These are phyloP conservation scores for Lemur catta DNA, from an alignment of 2,797 vertebrate genomes.

Conservation along the genomic window DNA sequence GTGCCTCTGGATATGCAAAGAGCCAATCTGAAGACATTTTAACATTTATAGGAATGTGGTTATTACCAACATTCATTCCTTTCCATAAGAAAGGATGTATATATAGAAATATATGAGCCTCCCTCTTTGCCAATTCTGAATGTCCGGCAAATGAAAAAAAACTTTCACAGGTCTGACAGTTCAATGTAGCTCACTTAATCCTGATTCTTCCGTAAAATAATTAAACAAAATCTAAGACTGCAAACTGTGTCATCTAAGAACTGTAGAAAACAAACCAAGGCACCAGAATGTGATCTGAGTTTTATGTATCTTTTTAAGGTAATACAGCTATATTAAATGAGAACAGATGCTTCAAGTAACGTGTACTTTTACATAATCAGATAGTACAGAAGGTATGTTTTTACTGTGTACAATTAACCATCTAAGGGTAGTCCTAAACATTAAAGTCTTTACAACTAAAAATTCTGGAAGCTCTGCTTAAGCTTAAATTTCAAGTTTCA, in stretches of 20 bases:
- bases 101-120: not conserved
- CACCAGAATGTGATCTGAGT: not conserved
- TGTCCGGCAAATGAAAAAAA: not conserved
- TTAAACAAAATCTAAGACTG: not conserved
- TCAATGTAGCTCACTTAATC: not conserved
- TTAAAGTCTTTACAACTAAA: not conserved
- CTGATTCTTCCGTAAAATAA: not conserved
- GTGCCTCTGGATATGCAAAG: not conserved
- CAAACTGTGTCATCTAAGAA: not conserved
- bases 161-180: not conserved
- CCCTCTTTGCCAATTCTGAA: not conserved
- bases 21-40: not conserved
- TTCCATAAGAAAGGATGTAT: not conserved
- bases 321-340: not conserved
- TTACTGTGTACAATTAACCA: not conserved
- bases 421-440: not conserved
- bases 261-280: not conserved
- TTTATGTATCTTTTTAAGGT: not conserved
- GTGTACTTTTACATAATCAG: not conserved
- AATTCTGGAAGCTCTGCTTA: not conserved
- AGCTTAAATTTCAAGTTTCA: slow-evolving; percentile 5
- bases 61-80: not conserved
- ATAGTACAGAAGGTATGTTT: not conserved
- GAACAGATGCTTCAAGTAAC: not conserved
- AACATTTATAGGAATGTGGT: not conserved